Evolutionary conservation across 1,140 invertebrate species (phyloP), one percentile per base, ranked within the genome.

Genomic region (Drosophila auraria): DNA sequence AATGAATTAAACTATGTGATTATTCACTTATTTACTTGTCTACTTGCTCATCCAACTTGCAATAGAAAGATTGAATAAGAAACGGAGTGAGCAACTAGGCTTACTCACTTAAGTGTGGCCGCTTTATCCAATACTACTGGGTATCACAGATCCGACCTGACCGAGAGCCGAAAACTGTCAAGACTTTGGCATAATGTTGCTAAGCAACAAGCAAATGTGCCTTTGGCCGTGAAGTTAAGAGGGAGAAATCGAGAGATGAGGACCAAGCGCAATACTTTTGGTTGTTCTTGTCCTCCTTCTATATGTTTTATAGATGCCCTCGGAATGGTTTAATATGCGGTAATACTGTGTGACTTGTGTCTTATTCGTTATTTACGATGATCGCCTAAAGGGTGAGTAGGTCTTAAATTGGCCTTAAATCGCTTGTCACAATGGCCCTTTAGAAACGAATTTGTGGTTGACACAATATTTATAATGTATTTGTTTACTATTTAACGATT

Each of bases 291-390:
- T 64, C 63, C 70, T 72, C 65, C 61, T 64, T 66, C 59, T 61
- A 68, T 60, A 36, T 71, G 58, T 80, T 87, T 87, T 89, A 80
- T 87, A 78, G 73, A 83, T 89, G 84, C 83, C 89, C 80, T 66
- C 44, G 47, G 84, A 87, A 87, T 75, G 71, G 54, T 83, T 80
- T 87, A 83, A 87, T 78, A 89, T 80, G 72, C 65, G 78, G 63
- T 78, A 78, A 78, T 78, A 78, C 70, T 54, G 53, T 78, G 75
- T 80, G 83, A 87, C 83, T 87, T 87, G 80, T 70, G 57, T 71
- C 69, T 79, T 66, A 62, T 38, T 66, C 47, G 38, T 58, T 70
- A 83, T 78, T 78, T 78, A 78, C 76, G 74, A 78, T 53, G 33
- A 30, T 36, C 27, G 1, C 33, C 38, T 30, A 56, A 66, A 36